phyloP scores from a whole-genome alignment of 2,888 invertebrate genomes.

The Thecophora atra region DNA sequence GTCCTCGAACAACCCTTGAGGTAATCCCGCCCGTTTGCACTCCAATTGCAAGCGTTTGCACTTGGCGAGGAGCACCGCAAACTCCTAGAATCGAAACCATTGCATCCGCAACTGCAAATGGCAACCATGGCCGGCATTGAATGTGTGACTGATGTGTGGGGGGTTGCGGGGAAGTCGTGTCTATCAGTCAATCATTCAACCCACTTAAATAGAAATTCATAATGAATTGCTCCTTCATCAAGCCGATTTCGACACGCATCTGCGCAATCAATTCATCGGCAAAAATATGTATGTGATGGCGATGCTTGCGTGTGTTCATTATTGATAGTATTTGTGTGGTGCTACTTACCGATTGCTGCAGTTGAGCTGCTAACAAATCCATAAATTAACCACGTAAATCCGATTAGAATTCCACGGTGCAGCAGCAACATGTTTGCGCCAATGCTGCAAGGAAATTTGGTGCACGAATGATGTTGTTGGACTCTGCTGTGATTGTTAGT shows the following conservation, averaged over 20 bases:
- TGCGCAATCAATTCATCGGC: too few relatives aligned
- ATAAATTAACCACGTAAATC: constrained; percentile 58
- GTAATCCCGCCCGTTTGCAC: neutral
- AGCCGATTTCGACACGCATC: too few relatives aligned
- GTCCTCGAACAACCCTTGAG: neutral
- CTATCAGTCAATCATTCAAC: neutral
- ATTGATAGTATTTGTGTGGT: neutral
- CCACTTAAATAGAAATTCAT: too few relatives aligned
- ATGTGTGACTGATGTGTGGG: constrained; percentile 5
- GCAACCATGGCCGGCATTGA: too few relatives aligned
- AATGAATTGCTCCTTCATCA: too few relatives aligned
- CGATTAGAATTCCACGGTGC: constrained; percentile 55
- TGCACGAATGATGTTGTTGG: constrained; percentile 21
- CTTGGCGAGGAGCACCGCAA: neutral
- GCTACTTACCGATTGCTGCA: constrained; percentile 58
- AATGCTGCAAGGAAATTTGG: constrained; percentile 43
- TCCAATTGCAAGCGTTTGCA: neutral
- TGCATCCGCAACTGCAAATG: too few relatives aligned
- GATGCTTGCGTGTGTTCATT: neutral
- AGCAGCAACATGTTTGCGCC: constrained; percentile 46
- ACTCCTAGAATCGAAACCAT: too few relatives aligned
- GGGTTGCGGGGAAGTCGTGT: neutral
- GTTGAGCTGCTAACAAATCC: constrained; percentile 53
- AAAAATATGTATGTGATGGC: neutral
- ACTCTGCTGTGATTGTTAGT: constrained; percentile 40